A percentile compares a stretch with the other conserved stretches of the same genome.
These are phyloP conservation scores for Heliothis virescens DNA, from an alignment of 1,140 invertebrate species.

Conservation along the genomic window DNA sequence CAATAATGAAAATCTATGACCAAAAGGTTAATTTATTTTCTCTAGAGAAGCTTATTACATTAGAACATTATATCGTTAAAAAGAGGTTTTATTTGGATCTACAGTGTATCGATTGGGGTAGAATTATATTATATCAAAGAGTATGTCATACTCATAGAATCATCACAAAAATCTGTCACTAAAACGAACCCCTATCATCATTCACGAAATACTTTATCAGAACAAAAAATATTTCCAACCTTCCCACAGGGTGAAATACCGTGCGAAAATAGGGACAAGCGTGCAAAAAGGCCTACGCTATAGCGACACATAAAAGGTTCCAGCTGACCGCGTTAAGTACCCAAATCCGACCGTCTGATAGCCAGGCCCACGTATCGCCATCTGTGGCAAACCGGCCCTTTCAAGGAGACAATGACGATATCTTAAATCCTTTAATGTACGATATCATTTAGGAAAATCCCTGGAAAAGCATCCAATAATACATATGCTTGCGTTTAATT, in stretches of 20 bases:
- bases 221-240: constrained; percentile 7
- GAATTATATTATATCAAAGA: no score
- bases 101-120: no score
- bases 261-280: background rate
- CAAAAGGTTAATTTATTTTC: no score
- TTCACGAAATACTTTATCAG: background rate
- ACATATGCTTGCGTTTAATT: background rate
- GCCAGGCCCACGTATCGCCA: constrained; percentile 1
- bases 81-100: no score
- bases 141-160: no score
- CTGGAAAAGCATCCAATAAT: constrained; percentile 6
- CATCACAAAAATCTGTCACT: no score
- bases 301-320: constrained; percentile 15
- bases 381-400: constrained; percentile 24
- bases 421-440: constrained; percentile 34
- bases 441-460: constrained; percentile 29
- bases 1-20: no score
- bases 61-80: no score
- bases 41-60: no score
- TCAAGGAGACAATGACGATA: constrained; percentile 35
- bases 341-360: constrained; percentile 14
- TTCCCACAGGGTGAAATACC: background rate
- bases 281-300: constrained; percentile 25
- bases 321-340: constrained; percentile 23
- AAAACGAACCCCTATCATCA: background rate